Evolutionary conservation across 2,888 invertebrate species (phyloP).

Genomic region (Ryuthela nishihirai): DNA sequence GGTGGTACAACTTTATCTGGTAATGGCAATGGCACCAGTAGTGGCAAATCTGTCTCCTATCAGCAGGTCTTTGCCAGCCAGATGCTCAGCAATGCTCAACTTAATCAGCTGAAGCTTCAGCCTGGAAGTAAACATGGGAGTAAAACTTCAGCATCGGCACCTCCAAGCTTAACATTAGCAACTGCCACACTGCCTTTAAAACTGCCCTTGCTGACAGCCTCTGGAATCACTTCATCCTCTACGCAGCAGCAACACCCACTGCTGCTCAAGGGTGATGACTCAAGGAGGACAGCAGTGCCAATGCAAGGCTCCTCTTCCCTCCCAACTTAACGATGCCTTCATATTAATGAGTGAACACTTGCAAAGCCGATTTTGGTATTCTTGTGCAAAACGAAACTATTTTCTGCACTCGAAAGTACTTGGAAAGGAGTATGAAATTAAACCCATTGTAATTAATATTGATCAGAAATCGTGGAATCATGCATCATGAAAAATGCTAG

Average conservation of each 20-base stretch:
- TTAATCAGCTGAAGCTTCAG: slow-evolving; percentile 2
- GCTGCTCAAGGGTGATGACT: background rate
- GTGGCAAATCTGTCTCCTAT: background rate
- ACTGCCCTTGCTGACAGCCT: background rate
- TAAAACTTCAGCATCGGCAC: background rate
- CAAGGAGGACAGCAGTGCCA: background rate
- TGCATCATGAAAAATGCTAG: no score
- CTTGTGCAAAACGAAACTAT: no score
- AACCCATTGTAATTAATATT: no score
- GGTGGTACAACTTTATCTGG: no score
- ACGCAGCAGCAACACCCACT: background rate
- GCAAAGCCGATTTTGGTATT: no score
- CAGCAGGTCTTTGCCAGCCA: slow-evolving; percentile 9
- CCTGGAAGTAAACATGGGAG: background rate
- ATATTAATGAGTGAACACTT: no score
- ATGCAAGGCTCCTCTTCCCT: background rate
- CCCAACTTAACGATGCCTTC: background rate
- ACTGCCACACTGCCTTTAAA: slow-evolving; percentile 1
- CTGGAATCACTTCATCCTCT: background rate
- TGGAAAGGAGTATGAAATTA: no score
- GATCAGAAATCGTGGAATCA: no score
- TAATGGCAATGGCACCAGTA: no score
- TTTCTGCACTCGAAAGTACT: no score
- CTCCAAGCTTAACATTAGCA: background rate
- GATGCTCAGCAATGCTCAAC: slow-evolving; percentile 1